These are phyloP conservation scores for Hydrochoerus hydrochaeris DNA, from an alignment of 2,113 vertebrate genomes.

Conservation along the genomic window DNA sequence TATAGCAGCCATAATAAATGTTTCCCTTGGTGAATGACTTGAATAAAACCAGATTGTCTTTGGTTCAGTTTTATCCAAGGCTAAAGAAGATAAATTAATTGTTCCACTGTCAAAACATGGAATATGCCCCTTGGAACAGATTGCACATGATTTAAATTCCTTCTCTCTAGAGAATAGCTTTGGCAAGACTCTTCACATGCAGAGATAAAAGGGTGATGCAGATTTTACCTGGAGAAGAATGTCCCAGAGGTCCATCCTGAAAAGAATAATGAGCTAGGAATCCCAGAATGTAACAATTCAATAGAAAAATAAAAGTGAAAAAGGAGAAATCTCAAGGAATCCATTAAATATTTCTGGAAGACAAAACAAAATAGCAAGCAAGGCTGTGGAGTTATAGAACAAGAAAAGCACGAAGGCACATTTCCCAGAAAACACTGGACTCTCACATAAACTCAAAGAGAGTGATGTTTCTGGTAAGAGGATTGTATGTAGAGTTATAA, in stretches of 20 bases:
- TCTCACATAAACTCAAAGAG: not conserved
- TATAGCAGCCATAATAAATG: conserved; percentile 17
- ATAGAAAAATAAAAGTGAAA: not conserved
- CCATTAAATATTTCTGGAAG: conserved; percentile 32
- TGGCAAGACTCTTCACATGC: not conserved
- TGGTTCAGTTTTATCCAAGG: conserved; percentile 44
- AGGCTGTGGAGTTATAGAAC: conserved; percentile 10
- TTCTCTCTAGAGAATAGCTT: conserved; percentile 21
- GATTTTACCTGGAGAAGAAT: conserved; percentile 18
- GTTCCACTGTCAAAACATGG: not conserved
- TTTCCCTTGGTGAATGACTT: not conserved
- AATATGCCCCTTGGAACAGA: conserved; percentile 26
- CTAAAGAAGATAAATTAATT: conserved; percentile 27
- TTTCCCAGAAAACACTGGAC: conserved; percentile 55
- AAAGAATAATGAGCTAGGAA: not conserved
- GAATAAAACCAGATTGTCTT: conserved; percentile 37
- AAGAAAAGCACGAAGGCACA: conserved; percentile 55
- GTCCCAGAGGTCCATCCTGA: not conserved
- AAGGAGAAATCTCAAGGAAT: not conserved
- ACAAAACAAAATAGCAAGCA: conserved; percentile 38
- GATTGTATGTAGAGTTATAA: not conserved
- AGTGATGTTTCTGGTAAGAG: conserved; percentile 10
- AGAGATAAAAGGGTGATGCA: conserved; percentile 1
- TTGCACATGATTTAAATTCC: conserved; percentile 28
- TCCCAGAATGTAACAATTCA: conserved; percentile 46